These are phyloP conservation scores for Cephus rjabovi DNA, from an alignment of 2,888 invertebrate genomes.

Conservation along the genomic window DNA sequence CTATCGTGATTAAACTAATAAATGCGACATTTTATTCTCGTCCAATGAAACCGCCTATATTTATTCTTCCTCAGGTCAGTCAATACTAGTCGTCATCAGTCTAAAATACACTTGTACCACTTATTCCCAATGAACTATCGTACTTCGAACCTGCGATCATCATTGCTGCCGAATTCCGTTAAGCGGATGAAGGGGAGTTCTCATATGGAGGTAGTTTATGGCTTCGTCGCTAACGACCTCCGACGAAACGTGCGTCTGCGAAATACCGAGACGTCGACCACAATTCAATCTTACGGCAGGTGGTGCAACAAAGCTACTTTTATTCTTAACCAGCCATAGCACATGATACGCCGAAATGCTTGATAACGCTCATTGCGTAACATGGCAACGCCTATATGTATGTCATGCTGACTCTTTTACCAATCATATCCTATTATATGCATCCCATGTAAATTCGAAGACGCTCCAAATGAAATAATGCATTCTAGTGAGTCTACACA, in stretches of 20 bases:
- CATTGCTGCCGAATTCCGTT: background rate
- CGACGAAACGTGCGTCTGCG: background rate
- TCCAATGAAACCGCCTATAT: background rate
- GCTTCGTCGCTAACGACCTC: background rate
- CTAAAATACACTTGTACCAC: background rate
- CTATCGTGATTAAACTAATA: background rate
- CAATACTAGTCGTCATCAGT: background rate
- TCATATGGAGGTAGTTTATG: background rate
- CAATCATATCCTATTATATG: background rate
- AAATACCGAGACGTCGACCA: background rate
- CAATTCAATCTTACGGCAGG: background rate
- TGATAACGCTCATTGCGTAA: background rate
- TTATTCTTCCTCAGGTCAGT: background rate
- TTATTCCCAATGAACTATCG: background rate
- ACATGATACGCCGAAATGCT: background rate
- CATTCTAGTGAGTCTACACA: background rate
- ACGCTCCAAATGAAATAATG: background rate
- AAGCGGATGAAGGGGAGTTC: background rate
- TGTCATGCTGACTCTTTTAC: background rate
- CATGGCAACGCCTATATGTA: background rate
- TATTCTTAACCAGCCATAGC: background rate
- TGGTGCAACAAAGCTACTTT: background rate
- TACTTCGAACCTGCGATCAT: background rate
- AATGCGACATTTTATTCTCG: background rate
- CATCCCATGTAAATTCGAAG: background rate